Evolutionary conservation across 1,140 invertebrate species (phyloP).

Genomic region (Epicauta chinensis): DNA sequence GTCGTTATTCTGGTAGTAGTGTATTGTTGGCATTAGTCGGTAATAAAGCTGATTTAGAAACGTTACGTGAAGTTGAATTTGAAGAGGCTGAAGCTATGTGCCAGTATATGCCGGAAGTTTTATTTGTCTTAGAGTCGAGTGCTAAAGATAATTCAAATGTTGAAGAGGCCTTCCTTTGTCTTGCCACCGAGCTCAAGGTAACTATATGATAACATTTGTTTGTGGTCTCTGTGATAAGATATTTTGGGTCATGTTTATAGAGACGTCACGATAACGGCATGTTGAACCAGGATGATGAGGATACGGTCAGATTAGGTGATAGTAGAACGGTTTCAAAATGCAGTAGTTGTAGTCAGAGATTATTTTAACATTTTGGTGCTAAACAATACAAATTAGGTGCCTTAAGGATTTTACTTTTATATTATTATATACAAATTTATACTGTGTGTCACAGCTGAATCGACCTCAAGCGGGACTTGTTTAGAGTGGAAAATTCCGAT

Average conservation of each 20-base stretch:
- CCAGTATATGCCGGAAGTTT: slow-evolving; percentile 75
- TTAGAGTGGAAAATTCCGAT: too few species aligned
- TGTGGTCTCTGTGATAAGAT: slow-evolving; percentile 2
- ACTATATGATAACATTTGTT: slow-evolving; percentile 15
- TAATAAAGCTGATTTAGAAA: slow-evolving; percentile 84
- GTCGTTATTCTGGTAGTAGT: slow-evolving; percentile 81
- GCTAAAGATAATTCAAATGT: slow-evolving; percentile 92
- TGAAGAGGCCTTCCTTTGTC: slow-evolving; percentile 81
- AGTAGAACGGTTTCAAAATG: slow-evolving; percentile 42
- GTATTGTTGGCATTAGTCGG: slow-evolving; percentile 85
- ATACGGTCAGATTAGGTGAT: slow-evolving; percentile 54
- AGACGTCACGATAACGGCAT: slow-evolving; percentile 58
- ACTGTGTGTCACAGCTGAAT: too few species aligned
- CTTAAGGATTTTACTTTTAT: too few species aligned
- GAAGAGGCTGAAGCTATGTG: slow-evolving; percentile 78
- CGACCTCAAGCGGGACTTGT: too few species aligned
- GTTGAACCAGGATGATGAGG: slow-evolving; percentile 50
- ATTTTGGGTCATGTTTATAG: slow-evolving; percentile 46
- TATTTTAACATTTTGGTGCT: slow-evolving; percentile 17
- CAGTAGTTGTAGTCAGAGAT: slow-evolving; percentile 29
- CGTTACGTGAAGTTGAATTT: slow-evolving; percentile 73
- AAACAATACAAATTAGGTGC: slow-evolving; percentile 3
- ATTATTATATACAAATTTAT: too few species aligned
- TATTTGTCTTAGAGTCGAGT: slow-evolving; percentile 83
- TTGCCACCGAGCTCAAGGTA: slow-evolving; percentile 84